Percentiles rank a stretch among this genome's conserved stretches.
Evolutionary conservation across 1,140 invertebrate species (phyloP).

Genomic region (Scylla paramamosain): DNA sequence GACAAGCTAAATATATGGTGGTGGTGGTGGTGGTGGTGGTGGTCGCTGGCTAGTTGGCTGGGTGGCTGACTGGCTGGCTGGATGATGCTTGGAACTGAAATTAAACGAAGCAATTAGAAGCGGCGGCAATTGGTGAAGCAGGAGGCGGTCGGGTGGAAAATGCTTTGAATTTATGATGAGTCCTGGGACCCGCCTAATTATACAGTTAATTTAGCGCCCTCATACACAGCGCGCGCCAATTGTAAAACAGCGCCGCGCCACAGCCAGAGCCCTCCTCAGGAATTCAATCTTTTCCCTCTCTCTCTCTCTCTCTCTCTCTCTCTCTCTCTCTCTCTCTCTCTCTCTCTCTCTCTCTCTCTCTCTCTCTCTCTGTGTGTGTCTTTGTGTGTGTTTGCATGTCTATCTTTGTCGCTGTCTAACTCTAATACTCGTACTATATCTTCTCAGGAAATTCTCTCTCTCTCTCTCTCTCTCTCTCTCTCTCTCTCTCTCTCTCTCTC

Average conservation of each 20-base stretch:
- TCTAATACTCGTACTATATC: too few relatives aligned
- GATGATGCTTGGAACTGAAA: neutral
- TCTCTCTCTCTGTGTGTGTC: neutral
- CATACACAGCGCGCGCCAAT: slow-evolving; percentile 46
- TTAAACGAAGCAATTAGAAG: slow-evolving; percentile 64
- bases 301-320: slow-evolving; percentile 50
- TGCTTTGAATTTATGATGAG: slow-evolving; percentile 67
- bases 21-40: too few relatives aligned
- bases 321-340: too few relatives aligned
- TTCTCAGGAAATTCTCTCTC: neutral
- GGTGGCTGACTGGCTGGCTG: neutral
- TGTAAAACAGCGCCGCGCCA: slow-evolving; percentile 25
- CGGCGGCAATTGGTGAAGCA: slow-evolving; percentile 44
- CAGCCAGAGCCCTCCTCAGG: neutral
- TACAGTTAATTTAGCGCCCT: slow-evolving; percentile 60
- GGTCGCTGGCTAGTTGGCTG: too few relatives aligned
- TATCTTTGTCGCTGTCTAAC: too few relatives aligned
- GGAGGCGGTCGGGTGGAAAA: slow-evolving; percentile 50
- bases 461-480: slow-evolving; percentile 50
- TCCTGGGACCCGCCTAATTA: slow-evolving; percentile 62
- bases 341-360: neutral
- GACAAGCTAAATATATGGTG: too few relatives aligned
- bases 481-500: too few relatives aligned
- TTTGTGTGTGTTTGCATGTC: too few relatives aligned
- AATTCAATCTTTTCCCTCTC: neutral